phyloP scores from a whole-genome alignment of 2,888 invertebrate genomes.

The Harmothoe impar region DNA sequence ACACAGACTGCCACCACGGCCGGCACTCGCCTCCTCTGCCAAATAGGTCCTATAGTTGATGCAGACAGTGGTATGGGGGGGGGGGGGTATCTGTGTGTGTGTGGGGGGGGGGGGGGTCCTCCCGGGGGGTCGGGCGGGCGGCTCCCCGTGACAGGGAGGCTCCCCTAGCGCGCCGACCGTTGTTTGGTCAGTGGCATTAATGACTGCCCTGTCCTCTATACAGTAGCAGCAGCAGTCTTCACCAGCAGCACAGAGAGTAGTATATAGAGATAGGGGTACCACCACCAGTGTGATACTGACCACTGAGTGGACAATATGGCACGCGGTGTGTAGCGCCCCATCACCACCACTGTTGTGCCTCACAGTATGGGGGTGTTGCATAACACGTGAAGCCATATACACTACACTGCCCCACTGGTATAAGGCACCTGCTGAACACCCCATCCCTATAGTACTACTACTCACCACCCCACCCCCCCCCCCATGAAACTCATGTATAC shows the following conservation, averaged over 20 bases:
- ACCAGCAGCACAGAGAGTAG: neutral
- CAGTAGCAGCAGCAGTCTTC: no score
- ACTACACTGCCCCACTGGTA: neutral
- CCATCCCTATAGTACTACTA: neutral
- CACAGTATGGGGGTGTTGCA: neutral
- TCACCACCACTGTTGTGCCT: neutral
- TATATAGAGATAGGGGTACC: neutral
- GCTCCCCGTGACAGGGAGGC: neutral
- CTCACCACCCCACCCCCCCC: neutral
- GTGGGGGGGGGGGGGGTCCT: neutral
- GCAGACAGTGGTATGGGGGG: no score
- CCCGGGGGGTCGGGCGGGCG: neutral
- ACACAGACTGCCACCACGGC: neutral
- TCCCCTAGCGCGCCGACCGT: neutral
- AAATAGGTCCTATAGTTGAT: no score
- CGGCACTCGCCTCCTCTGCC: no score
- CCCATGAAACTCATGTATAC: neutral
- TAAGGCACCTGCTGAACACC: neutral
- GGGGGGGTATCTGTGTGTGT: no score
- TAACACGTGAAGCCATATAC: slow-evolving; percentile 22
- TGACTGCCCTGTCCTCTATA: neutral
- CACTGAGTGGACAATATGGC: neutral
- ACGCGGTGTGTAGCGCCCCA: neutral
- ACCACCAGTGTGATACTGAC: neutral
- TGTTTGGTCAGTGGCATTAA: slow-evolving; percentile 26